Percentiles rank a stretch among this genome's conserved stretches.
Conservation (phyloP, 2,113 vertebrate species). For the Noctilio leporinus region DNA sequence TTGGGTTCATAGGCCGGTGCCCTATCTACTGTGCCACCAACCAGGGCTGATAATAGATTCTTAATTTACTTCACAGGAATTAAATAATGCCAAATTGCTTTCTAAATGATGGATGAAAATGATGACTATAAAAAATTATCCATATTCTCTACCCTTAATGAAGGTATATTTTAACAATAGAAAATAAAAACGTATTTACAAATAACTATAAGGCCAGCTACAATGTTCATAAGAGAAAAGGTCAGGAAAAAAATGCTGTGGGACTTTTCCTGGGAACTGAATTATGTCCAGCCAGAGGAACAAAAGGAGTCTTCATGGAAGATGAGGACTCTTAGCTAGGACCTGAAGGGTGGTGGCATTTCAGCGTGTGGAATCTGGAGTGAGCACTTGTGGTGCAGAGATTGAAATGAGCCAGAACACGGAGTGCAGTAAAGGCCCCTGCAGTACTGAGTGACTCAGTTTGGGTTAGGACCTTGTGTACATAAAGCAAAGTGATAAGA, state of each 20-base stretch:
- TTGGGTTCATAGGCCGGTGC: too few relatives aligned
- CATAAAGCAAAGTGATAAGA: not conserved
- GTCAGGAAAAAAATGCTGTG: not conserved
- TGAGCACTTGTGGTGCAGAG: not conserved
- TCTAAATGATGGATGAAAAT: not conserved
- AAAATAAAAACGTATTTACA: not conserved
- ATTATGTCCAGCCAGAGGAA: not conserved
- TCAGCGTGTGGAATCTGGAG: not conserved
- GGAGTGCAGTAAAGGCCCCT: not conserved
- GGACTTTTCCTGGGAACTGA: not conserved
- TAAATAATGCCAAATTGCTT: slow-evolving; percentile 1
- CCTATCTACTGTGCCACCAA: too few relatives aligned
- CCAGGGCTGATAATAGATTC: not conserved
- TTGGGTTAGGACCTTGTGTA: not conserved
- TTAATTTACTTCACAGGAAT: not conserved
- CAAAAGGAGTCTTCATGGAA: not conserved
- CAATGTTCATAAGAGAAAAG: not conserved
- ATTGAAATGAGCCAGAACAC: not conserved
- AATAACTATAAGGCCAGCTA: not conserved
- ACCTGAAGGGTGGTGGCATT: not conserved
- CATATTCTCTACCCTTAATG: not conserved
- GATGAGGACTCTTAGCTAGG: not conserved
- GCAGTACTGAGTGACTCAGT: not conserved
- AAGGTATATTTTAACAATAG: not conserved
- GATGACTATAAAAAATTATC: not conserved